Evolutionary conservation across 2,797 vertebrate genomes (phyloP).

Genomic region (Lepus townsendii): DNA sequence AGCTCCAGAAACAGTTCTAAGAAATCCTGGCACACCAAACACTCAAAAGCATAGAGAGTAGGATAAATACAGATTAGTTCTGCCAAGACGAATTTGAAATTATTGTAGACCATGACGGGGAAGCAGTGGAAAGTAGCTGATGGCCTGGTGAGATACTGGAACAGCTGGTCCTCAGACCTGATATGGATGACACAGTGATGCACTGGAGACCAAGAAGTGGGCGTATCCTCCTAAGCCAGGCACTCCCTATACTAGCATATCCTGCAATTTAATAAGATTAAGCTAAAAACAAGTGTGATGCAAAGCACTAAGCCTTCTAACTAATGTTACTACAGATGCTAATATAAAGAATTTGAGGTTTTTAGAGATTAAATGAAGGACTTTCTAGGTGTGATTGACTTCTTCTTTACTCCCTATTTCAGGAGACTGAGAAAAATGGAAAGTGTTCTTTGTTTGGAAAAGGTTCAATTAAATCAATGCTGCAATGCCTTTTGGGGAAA

Average conservation of each 20-base stretch:
- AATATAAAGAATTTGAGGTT: not conserved
- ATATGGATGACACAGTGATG: not conserved
- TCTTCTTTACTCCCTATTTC: not conserved
- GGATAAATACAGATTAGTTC: not conserved
- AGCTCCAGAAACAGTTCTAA: not conserved
- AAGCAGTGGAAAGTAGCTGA: fast-evolving
- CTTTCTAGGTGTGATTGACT: not conserved
- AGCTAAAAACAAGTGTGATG: not conserved
- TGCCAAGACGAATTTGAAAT: not conserved
- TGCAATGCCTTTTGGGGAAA: conserved; percentile 65
- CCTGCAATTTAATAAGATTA: not conserved
- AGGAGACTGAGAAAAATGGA: conserved; percentile 49
- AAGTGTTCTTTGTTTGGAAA: conserved; percentile 39
- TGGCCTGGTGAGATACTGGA: not conserved
- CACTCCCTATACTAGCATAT: not conserved
- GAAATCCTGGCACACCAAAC: not conserved
- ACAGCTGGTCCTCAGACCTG: not conserved
- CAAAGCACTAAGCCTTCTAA: not conserved
- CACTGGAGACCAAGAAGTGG: fast-evolving
- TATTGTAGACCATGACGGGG: not conserved
- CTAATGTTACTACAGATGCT: not conserved
- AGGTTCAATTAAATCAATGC: conserved; percentile 71
- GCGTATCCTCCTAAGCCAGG: not conserved
- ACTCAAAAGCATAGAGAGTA: not conserved
- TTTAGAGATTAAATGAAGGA: conserved; percentile 6